Percentiles rank a stretch among this genome's conserved stretches.
phyloP scores from a whole-genome alignment of 2,888 invertebrate species.

The Brachypterus glaber region DNA sequence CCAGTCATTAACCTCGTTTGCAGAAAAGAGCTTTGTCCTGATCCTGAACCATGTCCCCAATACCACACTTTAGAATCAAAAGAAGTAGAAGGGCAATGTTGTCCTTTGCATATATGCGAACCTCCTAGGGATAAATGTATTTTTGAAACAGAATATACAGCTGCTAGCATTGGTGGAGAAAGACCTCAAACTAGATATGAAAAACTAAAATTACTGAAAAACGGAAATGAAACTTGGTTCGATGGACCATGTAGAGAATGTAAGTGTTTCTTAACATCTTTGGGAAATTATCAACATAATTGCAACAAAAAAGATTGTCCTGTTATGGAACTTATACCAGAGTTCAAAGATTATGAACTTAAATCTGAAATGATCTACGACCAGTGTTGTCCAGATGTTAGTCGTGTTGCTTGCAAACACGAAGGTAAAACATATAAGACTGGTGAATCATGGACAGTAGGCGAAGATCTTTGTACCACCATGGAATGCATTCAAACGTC shows the following conservation, averaged over 20 bases:
- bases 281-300: constrained; percentile 31
- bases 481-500: constrained; percentile 44
- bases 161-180: constrained; percentile 48
- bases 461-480: constrained; percentile 46
- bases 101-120: constrained; percentile 56
- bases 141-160: constrained; percentile 48
- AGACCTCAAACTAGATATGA: constrained; percentile 34
- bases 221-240: constrained; percentile 53
- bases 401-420: constrained; percentile 50
- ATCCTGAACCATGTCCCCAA: constrained; percentile 48
- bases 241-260: constrained; percentile 65
- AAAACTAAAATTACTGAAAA: constrained; percentile 46
- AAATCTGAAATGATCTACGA: constrained; percentile 45
- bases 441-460: constrained; percentile 51
- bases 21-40: constrained; percentile 52
- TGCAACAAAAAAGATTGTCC: constrained; percentile 50
- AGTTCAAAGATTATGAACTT: constrained; percentile 48
- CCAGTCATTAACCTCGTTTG: constrained; percentile 53
- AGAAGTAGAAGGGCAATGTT: constrained; percentile 45
- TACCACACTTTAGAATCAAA: constrained; percentile 44
- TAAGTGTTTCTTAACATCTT: constrained; percentile 41
- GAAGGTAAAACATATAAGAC: constrained; percentile 39
- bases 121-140: constrained; percentile 57
- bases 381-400: constrained; percentile 55
- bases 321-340: constrained; percentile 35